Evolutionary conservation across 2,113 vertebrate species (phyloP).

Genomic region (Pungitius pungitius): DNA sequence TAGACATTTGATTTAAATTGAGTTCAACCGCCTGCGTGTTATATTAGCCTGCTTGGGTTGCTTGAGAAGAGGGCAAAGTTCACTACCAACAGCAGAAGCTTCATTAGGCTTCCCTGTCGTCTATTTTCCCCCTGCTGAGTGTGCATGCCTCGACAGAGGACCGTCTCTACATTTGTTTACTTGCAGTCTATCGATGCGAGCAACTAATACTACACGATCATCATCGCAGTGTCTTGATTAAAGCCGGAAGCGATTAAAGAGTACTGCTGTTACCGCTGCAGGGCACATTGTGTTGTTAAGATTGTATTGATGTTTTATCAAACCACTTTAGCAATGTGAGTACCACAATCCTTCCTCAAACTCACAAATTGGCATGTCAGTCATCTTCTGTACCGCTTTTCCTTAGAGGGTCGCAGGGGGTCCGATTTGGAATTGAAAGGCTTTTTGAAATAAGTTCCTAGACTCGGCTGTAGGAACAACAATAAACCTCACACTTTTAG

Average conservation of each 20-base stretch:
- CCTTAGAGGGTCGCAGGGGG: too few relatives aligned
- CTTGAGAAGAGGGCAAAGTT: background rate
- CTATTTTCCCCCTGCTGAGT: background rate
- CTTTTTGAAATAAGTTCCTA: too few relatives aligned
- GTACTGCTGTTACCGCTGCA: conserved; percentile 28
- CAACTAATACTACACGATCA: conserved; percentile 35
- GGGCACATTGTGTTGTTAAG: conserved; percentile 35
- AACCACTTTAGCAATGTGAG: too few relatives aligned
- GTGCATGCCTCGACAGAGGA: conserved; percentile 10
- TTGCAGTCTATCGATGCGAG: conserved; percentile 29
- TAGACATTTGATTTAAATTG: background rate
- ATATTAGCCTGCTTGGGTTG: background rate
- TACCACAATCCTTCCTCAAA: too few relatives aligned
- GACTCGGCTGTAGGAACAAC: conserved; percentile 19
- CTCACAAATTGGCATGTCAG: too few relatives aligned
- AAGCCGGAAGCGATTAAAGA: conserved; percentile 39
- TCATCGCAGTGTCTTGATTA: conserved; percentile 39
- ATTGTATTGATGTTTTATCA: conserved; percentile 5
- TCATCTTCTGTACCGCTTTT: too few relatives aligned
- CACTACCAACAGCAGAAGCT: background rate
- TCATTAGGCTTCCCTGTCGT: background rate
- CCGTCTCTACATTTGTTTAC: conserved; percentile 22
- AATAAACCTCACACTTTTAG: conserved; percentile 29
- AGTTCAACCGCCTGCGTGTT: background rate
- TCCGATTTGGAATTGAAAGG: too few relatives aligned